phyloP scores from a whole-genome alignment of 2,888 invertebrate species.

The Trisateles emortualis region DNA sequence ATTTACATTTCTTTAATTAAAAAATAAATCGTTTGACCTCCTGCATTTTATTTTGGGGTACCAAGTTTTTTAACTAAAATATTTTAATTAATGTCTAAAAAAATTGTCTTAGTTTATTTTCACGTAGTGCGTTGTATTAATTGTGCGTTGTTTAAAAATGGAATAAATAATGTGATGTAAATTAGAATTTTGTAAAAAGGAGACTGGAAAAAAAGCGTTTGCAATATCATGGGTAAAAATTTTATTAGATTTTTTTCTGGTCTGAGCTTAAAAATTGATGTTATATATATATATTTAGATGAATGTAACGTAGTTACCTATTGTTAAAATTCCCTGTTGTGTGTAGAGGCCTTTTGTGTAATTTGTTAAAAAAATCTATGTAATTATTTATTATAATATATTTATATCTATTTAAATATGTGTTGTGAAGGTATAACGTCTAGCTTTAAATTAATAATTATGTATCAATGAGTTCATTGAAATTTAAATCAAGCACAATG shows the following conservation, averaged over 20 bases:
- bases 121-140: not conserved
- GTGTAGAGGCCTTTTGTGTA: constrained; percentile 44
- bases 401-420: constrained; percentile 51
- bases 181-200: constrained; percentile 41
- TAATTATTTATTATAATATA: constrained; percentile 23
- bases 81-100: no score
- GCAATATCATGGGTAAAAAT: constrained; percentile 1
- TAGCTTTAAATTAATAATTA: constrained; percentile 60
- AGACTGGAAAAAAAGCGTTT: constrained; percentile 22
- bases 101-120: no score
- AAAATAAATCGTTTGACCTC: no score
- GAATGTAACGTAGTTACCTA: constrained; percentile 37
- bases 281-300: constrained; percentile 36
- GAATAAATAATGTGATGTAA: constrained; percentile 42
- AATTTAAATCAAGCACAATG: constrained; percentile 33
- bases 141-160: constrained; percentile 30
- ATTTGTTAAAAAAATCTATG: constrained; percentile 15
- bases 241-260: constrained; percentile 34
- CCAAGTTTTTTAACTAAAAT: no score
- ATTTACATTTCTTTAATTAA: no score
- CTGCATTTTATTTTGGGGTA: no score
- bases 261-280: constrained; percentile 45
- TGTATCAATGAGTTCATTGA: constrained; percentile 38
- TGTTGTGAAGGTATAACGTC: constrained; percentile 69
- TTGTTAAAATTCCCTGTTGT: constrained; percentile 43